These are phyloP conservation scores for Elephantulus edwardii DNA, from an alignment of 2,113 vertebrate genomes.

Conservation along the genomic window DNA sequence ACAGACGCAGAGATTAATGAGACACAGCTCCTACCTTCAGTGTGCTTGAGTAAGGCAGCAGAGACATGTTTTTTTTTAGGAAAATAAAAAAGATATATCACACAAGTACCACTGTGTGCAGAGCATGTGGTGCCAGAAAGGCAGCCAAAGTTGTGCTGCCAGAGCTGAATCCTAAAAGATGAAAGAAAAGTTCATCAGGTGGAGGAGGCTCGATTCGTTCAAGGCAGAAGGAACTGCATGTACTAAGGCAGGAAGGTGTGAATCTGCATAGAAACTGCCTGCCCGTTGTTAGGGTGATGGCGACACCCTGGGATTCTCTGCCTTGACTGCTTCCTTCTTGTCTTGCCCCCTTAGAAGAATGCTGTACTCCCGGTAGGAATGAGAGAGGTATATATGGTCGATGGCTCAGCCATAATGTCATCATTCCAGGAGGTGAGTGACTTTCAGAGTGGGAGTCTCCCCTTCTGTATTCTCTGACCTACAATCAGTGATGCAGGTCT, in stretches of 20 bases:
- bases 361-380: background rate
- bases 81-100: background rate
- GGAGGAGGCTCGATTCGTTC: background rate
- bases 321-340: background rate
- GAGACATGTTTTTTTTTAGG: background rate
- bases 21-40: background rate
- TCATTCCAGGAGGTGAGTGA: slow-evolving; percentile 7
- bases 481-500: slow-evolving; percentile 33
- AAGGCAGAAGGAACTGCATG: slow-evolving; percentile 17
- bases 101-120: background rate
- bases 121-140: background rate
- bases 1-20: background rate
- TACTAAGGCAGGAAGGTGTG: slow-evolving; percentile 38
- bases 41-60: background rate
- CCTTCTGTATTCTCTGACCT: background rate
- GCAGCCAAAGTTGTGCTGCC: background rate
- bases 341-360: background rate
- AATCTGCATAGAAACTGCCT: slow-evolving; percentile 50
- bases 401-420: background rate
- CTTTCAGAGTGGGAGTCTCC: background rate
- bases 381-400: background rate
- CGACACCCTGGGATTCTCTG: slow-evolving; percentile 18
- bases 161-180: slow-evolving; percentile 27
- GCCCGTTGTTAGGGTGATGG: slow-evolving; percentile 17
- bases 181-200: background rate